Percentiles rank a stretch among this genome's conserved stretches.
phyloP scores from a whole-genome alignment of 2,113 vertebrate genomes.

The Myodes glareolus region DNA sequence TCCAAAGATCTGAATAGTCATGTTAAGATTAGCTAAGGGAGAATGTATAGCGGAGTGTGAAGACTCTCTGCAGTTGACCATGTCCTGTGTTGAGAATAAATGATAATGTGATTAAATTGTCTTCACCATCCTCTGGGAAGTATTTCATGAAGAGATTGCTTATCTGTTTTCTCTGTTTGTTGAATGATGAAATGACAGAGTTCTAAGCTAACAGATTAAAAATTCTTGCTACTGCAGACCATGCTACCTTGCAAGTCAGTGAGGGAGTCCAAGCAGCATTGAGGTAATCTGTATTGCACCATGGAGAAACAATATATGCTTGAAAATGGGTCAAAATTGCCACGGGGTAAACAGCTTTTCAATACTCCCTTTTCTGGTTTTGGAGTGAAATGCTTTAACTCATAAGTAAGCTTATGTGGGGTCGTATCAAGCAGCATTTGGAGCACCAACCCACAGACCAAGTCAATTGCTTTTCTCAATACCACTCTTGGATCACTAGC shows the following conservation, averaged over 20 bases:
- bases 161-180: neutral
- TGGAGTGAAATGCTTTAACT: neutral
- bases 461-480: neutral
- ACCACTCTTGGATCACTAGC: neutral
- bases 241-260: no score
- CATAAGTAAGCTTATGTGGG: neutral
- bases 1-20: neutral
- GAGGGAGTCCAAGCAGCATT: neutral
- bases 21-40: neutral
- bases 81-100: neutral
- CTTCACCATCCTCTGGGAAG: neutral
- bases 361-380: neutral
- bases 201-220: neutral
- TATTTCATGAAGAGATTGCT: neutral
- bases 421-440: neutral
- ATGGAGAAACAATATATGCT: neutral
- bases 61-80: neutral
- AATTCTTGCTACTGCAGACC: fast-evolving
- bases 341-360: neutral
- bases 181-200: neutral
- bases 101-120: neutral
- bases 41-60: neutral
- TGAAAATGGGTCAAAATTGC: neutral
- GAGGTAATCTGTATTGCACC: neutral
- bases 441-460: neutral